phyloP scores from a whole-genome alignment of 2,113 vertebrate species.

The Xyrauchen texanus region DNA sequence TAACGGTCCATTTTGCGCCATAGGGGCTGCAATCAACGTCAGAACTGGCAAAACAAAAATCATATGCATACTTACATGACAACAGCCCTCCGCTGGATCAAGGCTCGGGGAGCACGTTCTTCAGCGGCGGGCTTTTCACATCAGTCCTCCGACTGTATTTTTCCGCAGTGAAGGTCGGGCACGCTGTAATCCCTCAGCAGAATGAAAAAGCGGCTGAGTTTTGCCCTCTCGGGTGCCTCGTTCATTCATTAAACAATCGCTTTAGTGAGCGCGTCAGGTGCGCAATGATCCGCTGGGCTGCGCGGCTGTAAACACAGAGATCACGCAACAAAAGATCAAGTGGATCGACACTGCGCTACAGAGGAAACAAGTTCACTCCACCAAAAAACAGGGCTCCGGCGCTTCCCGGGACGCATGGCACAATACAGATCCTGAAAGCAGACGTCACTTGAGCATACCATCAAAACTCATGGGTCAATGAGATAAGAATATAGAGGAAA shows the following conservation, averaged over 20 bases:
- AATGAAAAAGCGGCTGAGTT: neutral
- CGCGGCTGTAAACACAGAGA: slow-evolving; percentile 54
- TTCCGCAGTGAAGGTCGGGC: slow-evolving; percentile 77
- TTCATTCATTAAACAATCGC: slow-evolving; percentile 71
- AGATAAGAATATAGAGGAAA: slow-evolving; percentile 27
- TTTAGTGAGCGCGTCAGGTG: slow-evolving; percentile 51
- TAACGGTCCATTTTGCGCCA: slow-evolving; percentile 11
- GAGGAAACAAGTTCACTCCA: slow-evolving; percentile 62
- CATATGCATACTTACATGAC: slow-evolving; percentile 71
- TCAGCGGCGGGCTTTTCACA: slow-evolving; percentile 65
- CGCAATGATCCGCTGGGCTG: slow-evolving; percentile 61
- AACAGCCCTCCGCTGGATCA: slow-evolving; percentile 48
- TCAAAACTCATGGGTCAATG: slow-evolving; percentile 42
- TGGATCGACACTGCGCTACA: slow-evolving; percentile 57
- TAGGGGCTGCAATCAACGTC: neutral
- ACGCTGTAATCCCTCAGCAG: slow-evolving; percentile 11
- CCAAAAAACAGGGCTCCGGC: slow-evolving; percentile 25
- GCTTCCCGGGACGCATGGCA: slow-evolving; percentile 39
- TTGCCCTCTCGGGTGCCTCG: slow-evolving; percentile 21
- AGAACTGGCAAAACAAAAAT: slow-evolving; percentile 21
- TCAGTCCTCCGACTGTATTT: slow-evolving; percentile 68
- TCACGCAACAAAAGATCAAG: slow-evolving; percentile 54
- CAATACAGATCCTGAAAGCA: slow-evolving; percentile 37
- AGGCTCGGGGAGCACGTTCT: slow-evolving; percentile 66
- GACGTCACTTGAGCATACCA: slow-evolving; percentile 63